Conservation (phyloP, 1,140 invertebrate species). For the Charaxes varanes region DNA sequence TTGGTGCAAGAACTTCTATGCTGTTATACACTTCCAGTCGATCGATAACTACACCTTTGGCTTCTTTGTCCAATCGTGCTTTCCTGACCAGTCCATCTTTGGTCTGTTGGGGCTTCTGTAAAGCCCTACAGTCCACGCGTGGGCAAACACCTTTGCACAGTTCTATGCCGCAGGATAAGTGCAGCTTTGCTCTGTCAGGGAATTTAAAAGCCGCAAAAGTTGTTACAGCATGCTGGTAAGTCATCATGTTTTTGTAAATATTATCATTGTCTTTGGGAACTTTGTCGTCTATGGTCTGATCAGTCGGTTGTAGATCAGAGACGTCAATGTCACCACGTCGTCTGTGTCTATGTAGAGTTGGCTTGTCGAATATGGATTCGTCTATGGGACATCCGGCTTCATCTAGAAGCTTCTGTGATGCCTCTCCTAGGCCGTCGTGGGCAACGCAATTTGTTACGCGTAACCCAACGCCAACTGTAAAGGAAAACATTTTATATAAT, state of each 20-base stretch:
- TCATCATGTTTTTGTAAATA: constrained; percentile 71
- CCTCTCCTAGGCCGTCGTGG: constrained; percentile 82
- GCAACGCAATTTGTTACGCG: constrained; percentile 83
- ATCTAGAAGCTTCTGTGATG: constrained; percentile 80
- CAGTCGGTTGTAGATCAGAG: constrained; percentile 40
- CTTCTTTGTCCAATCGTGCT: constrained; percentile 64
- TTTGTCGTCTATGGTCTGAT: constrained; percentile 43
- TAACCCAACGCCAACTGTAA: constrained; percentile 79
- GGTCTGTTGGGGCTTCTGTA: constrained; percentile 59
- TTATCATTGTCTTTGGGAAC: constrained; percentile 44
- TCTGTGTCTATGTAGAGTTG: constrained; percentile 57
- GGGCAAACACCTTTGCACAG: constrained; percentile 81
- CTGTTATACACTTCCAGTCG: constrained; percentile 85
- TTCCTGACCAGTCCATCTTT: constrained; percentile 63
- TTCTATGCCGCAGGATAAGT: constrained; percentile 80
- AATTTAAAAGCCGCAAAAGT: constrained; percentile 87
- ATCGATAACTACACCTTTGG: constrained; percentile 77
- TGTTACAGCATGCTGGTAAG: constrained; percentile 76
- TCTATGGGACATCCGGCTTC: constrained; percentile 83
- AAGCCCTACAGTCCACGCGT: constrained; percentile 70
- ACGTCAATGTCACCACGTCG: constrained; percentile 54
- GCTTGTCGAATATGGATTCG: constrained; percentile 77
- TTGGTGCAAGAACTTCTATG: constrained; percentile 84
- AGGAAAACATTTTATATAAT: too few relatives aligned
- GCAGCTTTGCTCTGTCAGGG: constrained; percentile 82